phyloP scores from a whole-genome alignment of 2,888 invertebrate genomes.

The Uloborus plumipes region DNA sequence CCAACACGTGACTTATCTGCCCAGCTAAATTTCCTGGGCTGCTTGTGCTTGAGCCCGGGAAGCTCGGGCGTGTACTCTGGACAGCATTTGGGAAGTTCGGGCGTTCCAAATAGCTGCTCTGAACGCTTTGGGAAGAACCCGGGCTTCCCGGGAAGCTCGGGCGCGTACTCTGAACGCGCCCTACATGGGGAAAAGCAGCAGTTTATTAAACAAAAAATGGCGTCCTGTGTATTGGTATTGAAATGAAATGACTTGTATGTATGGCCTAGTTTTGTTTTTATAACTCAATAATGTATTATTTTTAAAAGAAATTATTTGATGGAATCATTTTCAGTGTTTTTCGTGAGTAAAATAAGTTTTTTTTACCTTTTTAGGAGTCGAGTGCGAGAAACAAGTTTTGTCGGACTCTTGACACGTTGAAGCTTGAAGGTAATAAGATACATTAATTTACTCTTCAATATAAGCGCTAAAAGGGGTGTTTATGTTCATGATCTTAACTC shows the following conservation, averaged over 20 bases:
- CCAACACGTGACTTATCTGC: too few relatives aligned
- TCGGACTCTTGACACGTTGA: conserved; percentile 43
- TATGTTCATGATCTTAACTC: too few relatives aligned
- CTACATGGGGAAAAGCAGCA: conserved; percentile 20
- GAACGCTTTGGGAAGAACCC: too few relatives aligned
- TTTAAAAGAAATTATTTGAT: background rate
- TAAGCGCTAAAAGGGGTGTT: background rate
- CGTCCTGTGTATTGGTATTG: conserved; percentile 17
- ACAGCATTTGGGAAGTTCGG: too few relatives aligned
- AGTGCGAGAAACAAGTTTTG: too few relatives aligned
- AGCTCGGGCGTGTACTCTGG: too few relatives aligned
- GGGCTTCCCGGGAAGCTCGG: too few relatives aligned
- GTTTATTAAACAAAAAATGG: conserved; percentile 45
- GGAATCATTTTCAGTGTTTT: background rate
- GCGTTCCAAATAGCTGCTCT: too few relatives aligned
- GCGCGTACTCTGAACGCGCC: too few relatives aligned
- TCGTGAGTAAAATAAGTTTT: background rate
- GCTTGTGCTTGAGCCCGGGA: too few relatives aligned
- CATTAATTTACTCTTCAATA: background rate
- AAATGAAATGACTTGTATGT: background rate
- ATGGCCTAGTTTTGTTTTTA: too few relatives aligned
- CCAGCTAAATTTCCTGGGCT: too few relatives aligned
- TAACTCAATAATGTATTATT: background rate
- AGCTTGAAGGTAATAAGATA: conserved; percentile 44
- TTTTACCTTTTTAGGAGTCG: background rate